Evolutionary conservation across 2,797 vertebrate species (phyloP).

Genomic region (Cygnus olor): DNA sequence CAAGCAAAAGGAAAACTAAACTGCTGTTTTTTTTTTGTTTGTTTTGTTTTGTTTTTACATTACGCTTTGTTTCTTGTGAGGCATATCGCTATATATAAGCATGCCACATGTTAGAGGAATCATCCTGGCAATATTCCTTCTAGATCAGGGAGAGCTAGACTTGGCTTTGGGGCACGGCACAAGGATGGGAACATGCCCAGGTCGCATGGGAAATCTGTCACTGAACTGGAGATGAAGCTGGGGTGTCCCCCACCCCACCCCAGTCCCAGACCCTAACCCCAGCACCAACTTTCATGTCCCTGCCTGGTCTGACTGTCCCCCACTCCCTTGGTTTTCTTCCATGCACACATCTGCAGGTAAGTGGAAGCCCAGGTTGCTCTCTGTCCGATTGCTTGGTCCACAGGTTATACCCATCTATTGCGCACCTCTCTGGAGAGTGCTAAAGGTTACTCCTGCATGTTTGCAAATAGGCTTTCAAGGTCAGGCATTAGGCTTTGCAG

Average conservation of each 20-base stretch:
- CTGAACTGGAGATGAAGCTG: rapidly evolving
- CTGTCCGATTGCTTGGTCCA: not conserved
- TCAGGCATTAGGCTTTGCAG: slow-evolving; percentile 44
- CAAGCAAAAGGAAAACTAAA: not conserved
- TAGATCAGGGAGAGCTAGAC: not conserved
- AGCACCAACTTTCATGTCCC: not conserved
- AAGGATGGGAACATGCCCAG: not conserved
- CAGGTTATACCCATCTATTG: not conserved
- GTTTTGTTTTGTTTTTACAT: not conserved
- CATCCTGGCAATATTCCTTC: not conserved
- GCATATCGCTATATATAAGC: rapidly evolving
- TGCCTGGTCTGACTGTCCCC: not conserved
- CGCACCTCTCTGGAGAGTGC: not conserved
- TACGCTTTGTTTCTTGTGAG: not conserved
- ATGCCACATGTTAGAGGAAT: not conserved
- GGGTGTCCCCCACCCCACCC: not conserved
- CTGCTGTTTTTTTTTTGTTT: not conserved
- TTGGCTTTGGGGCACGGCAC: not conserved
- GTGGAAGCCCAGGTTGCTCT: not conserved
- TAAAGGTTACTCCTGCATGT: not conserved
- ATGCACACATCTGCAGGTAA: not conserved
- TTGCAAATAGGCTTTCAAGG: slow-evolving; percentile 57
- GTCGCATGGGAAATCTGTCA: not conserved
- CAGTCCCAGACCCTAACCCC: not conserved
- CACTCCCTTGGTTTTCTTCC: not conserved